Evolutionary conservation across 1,140 invertebrate species (phyloP).

Genomic region (Cherax destructor): DNA sequence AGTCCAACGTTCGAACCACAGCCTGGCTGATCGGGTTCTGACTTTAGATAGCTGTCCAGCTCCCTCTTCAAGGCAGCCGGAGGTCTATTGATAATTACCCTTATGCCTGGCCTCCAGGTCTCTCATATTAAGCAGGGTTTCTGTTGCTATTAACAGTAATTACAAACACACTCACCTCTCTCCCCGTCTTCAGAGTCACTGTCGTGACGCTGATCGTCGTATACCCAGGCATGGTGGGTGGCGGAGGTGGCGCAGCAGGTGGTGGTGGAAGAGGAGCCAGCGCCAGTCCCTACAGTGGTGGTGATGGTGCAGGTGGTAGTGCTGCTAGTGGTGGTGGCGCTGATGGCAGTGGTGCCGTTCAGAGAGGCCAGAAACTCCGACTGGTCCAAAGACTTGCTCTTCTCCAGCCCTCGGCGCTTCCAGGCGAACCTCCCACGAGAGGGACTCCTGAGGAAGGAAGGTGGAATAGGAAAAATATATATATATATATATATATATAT

Average conservation of each 20-base stretch:
- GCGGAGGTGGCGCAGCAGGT: background rate
- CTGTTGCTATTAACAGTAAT: background rate
- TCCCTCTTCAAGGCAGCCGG: no score
- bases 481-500: no score
- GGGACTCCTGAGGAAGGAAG: slow-evolving; percentile 36
- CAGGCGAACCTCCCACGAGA: slow-evolving; percentile 52
- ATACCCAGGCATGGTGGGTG: background rate
- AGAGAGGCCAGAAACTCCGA: slow-evolving; percentile 60
- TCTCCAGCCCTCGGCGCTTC: slow-evolving; percentile 57
- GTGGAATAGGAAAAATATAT: background rate
- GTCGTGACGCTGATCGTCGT: slow-evolving; percentile 34
- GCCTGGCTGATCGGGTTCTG: no score
- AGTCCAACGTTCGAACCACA: no score
- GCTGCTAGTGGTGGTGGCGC: background rate
- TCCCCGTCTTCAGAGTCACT: slow-evolving; percentile 56
- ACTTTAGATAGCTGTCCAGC: no score
- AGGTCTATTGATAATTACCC: no score
- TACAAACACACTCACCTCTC: slow-evolving; percentile 21
- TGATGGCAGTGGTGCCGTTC: slow-evolving; percentile 15
- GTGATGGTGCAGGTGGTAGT: background rate
- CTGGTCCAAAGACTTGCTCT: slow-evolving; percentile 59
- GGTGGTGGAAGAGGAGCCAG: background rate
- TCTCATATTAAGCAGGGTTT: no score
- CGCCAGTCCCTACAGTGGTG: background rate
- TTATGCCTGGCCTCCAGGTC: no score